A percentile compares a stretch with the other conserved stretches of the same genome.
phyloP scores from a whole-genome alignment of 2,888 invertebrate genomes.

The Scotopteryx bipunctaria region DNA sequence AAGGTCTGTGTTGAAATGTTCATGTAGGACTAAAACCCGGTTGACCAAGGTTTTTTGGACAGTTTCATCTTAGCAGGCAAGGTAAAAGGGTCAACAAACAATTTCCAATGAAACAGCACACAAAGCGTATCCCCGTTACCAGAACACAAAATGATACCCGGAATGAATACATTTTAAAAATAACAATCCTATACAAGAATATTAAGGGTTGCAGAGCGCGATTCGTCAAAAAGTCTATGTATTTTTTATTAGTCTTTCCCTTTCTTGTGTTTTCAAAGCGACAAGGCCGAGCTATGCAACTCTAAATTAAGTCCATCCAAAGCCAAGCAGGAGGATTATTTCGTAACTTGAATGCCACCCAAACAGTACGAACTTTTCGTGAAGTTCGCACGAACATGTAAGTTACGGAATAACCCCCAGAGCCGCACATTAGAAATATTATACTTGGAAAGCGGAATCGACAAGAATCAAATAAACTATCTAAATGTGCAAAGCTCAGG shows the following conservation, averaged over 20 bases:
- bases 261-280: slow-evolving; percentile 7
- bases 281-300: slow-evolving; percentile 37
- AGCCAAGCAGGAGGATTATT: no score
- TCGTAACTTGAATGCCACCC: no score
- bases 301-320: slow-evolving; percentile 39
- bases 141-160: slow-evolving; percentile 16
- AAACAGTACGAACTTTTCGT: no score
- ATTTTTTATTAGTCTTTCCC: no score
- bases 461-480: slow-evolving; percentile 25
- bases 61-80: neutral
- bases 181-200: no score
- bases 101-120: slow-evolving; percentile 17
- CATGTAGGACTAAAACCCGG: no score
- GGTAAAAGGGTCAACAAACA: slow-evolving; percentile 14
- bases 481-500: slow-evolving; percentile 48
- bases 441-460: neutral
- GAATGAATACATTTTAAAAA: neutral
- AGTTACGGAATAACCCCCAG: no score
- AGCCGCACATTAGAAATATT: slow-evolving; percentile 42
- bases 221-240: neutral
- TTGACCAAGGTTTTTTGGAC: no score
- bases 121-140: slow-evolving; percentile 17
- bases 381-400: no score
- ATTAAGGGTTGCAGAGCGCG: slow-evolving; percentile 33
- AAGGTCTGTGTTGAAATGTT: no score